phyloP scores from a whole-genome alignment of 2,888 invertebrate species.

The Papilio demoleus region DNA sequence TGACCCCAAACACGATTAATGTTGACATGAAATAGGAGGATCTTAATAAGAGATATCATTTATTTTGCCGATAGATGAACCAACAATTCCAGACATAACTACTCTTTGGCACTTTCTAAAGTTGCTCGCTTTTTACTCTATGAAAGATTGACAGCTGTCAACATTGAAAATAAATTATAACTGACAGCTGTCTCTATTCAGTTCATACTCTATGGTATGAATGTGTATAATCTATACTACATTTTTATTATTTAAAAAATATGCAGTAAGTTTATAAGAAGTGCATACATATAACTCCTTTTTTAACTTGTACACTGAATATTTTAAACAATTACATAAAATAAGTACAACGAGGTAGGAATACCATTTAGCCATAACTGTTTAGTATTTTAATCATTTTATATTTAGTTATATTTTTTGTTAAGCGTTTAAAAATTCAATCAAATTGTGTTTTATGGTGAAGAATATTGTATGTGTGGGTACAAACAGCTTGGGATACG shows the following conservation, averaged over 20 bases:
- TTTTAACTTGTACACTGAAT: constrained; percentile 1
- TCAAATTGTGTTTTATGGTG: constrained; percentile 27
- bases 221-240: neutral
- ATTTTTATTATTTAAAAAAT: neutral
- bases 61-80: too few relatives aligned
- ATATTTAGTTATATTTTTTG: neutral
- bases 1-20: too few relatives aligned
- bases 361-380: constrained; percentile 11
- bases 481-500: constrained; percentile 39
- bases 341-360: constrained; percentile 15
- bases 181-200: neutral
- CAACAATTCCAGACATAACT: too few relatives aligned
- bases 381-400: neutral
- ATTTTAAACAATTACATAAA: neutral
- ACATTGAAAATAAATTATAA: neutral
- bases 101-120: neutral
- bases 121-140: neutral
- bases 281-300: neutral
- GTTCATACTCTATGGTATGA: neutral
- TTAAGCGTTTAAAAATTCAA: constrained; percentile 25
- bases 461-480: constrained; percentile 28
- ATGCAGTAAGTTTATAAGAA: neutral
- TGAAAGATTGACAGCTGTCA: neutral
- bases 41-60: too few relatives aligned
- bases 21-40: too few relatives aligned